Conservation (phyloP, 2,113 vertebrate genomes). For the Charina bottae region DNA sequence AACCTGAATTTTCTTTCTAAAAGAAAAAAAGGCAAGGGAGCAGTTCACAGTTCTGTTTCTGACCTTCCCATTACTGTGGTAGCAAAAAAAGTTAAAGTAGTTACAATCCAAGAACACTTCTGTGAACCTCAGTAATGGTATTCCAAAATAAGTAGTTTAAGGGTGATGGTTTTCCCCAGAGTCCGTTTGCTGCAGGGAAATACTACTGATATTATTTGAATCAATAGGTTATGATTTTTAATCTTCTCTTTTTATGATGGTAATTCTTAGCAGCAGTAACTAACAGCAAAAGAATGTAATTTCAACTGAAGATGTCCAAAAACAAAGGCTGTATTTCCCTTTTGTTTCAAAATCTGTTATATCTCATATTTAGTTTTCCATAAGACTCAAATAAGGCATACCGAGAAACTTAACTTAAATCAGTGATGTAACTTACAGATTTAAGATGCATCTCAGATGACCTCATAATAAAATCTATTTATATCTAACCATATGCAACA, state of each 20-base stretch:
- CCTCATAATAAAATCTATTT: neutral
- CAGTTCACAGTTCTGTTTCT: neutral
- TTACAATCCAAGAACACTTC: neutral
- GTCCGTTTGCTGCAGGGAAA: neutral
- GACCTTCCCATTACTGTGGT: neutral
- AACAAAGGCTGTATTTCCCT: neutral
- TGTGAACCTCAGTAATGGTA: neutral
- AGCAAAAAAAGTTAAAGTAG: neutral
- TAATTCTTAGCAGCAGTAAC: conserved; percentile 2
- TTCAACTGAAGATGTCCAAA: neutral
- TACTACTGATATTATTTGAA: neutral
- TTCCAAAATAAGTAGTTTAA: neutral
- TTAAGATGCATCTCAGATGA: conserved; percentile 10
- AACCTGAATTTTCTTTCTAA: neutral
- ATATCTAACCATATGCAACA: too few species aligned
- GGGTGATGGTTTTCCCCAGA: neutral
- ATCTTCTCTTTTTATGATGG: neutral
- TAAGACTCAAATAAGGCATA: neutral
- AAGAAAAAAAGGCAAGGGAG: neutral
- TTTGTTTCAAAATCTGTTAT: conserved; percentile 5
- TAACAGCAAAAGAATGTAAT: neutral
- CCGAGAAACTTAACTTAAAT: conserved; percentile 9
- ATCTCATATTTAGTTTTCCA: neutral
- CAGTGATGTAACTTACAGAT: neutral
- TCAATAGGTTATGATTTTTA: neutral